These are phyloP conservation scores for Chironex yamaguchii DNA, from an alignment of 30 jellyfish, hydroid and myxozoan genomes.

Conservation along the genomic window DNA sequence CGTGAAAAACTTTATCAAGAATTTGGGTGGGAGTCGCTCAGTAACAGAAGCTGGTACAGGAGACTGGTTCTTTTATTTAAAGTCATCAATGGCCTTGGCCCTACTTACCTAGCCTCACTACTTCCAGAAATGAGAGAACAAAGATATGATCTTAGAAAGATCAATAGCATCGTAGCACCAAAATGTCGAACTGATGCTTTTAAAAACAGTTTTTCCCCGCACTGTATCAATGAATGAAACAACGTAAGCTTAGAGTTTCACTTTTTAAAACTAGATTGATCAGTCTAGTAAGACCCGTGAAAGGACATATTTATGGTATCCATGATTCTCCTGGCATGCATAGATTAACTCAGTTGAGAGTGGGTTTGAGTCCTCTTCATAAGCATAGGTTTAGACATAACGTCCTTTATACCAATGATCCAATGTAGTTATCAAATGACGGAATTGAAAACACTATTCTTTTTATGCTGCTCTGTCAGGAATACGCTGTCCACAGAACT, in stretches of 20 bases:
- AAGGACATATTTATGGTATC: conserved; percentile 29
- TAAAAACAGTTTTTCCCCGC: conserved; percentile 26
- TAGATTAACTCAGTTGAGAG: conserved; percentile 26
- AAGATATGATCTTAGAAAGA: conserved; percentile 29
- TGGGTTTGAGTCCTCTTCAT: conserved; percentile 40
- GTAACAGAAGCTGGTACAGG: conserved; percentile 47
- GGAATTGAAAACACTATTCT: conserved; percentile 20
- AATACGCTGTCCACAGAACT: conserved; percentile 23
- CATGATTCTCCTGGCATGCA: conserved; percentile 29
- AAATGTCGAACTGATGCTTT: conserved; percentile 37
- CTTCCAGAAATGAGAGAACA: conserved; percentile 17
- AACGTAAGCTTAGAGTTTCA: conserved; percentile 43
- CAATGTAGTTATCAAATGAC: conserved; percentile 23
- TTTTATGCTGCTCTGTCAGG: conserved; percentile 48
- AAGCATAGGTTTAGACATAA: conserved; percentile 10
- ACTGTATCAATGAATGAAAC: conserved; percentile 46
- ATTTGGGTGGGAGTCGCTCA: conserved; percentile 66
- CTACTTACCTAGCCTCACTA: conserved; percentile 12
- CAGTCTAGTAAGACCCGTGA: conserved; percentile 33
- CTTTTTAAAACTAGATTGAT: conserved; percentile 35
- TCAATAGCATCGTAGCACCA: conserved; percentile 12
- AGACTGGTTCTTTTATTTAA: conserved; percentile 36
- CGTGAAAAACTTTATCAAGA: conserved; percentile 18
- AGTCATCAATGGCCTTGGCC: conserved; percentile 51
- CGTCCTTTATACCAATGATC: conserved; percentile 13